Percentiles rank a stretch among this genome's conserved stretches.
phyloP scores from a whole-genome alignment of 2,113 vertebrate species.

The Lates calcarifer region DNA sequence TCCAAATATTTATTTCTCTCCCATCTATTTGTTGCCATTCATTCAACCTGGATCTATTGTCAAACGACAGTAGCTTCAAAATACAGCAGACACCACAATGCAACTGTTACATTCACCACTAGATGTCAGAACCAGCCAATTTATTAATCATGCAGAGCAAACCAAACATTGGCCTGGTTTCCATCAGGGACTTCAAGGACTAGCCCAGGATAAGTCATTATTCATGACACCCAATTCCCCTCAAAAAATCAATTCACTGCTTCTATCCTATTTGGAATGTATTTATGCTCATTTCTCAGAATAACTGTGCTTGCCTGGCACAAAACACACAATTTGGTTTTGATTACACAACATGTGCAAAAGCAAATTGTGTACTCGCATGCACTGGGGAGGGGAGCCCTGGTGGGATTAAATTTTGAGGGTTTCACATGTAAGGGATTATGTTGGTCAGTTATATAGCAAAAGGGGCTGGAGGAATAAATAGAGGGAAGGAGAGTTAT shows the following conservation, averaged over 20 bases:
- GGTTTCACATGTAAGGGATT: conserved; percentile 54
- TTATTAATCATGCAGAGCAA: background rate
- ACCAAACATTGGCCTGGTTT: conserved; percentile 48
- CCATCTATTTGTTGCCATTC: background rate
- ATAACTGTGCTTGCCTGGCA: conserved; percentile 47
- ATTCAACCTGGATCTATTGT: background rate
- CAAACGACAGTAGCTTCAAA: background rate
- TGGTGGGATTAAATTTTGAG: conserved; percentile 38
- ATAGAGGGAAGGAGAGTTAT: background rate
- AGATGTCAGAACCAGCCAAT: conserved; percentile 63
- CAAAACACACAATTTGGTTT: conserved; percentile 64
- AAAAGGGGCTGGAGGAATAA: no score
- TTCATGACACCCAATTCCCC: conserved; percentile 63
- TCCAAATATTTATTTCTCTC: background rate
- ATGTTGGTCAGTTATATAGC: conserved; percentile 36
- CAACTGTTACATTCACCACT: conserved; percentile 47
- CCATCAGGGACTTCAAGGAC: conserved; percentile 48
- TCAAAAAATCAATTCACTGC: conserved; percentile 63
- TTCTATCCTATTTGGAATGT: conserved; percentile 61
- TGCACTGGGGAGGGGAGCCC: conserved; percentile 31
- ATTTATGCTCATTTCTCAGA: conserved; percentile 63
- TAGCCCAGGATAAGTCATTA: conserved; percentile 54
- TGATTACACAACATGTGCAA: conserved; percentile 55
- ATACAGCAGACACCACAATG: background rate
- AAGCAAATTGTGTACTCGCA: conserved; percentile 46